Evolutionary conservation across 2,113 vertebrate genomes (phyloP).

Genomic region (Cercocebus atys): DNA sequence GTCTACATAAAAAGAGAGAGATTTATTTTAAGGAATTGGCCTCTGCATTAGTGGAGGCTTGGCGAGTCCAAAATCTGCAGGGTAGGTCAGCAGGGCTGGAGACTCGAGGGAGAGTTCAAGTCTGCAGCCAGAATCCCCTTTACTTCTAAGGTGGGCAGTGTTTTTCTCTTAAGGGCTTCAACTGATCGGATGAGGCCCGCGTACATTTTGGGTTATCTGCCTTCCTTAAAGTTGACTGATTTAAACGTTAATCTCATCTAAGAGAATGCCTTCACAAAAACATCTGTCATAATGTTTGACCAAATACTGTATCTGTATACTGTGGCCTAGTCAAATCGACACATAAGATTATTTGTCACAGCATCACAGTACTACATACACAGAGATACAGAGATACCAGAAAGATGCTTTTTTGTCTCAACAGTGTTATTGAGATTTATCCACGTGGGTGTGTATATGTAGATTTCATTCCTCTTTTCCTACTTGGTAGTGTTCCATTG

Average conservation of each 20-base stretch:
- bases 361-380: not conserved
- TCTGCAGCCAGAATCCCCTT: not conserved
- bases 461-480: not conserved
- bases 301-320: not conserved
- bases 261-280: not conserved
- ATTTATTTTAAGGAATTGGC: not conserved
- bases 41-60: not conserved
- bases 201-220: not conserved
- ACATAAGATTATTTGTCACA: not conserved
- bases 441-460: fast-evolving
- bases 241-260: not conserved
- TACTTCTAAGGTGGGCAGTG: not conserved
- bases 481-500: not conserved
- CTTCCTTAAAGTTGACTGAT: not conserved
- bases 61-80: not conserved
- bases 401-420: not conserved
- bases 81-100: not conserved
- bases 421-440: not conserved
- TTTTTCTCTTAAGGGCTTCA: not conserved
- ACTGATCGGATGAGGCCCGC: not conserved
- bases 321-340: not conserved
- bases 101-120: not conserved
- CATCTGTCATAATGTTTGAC: not conserved
- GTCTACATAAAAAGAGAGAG: not conserved
- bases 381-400: not conserved